phyloP scores from a whole-genome alignment of 2,888 invertebrate species.

The Steromphala cineraria region DNA sequence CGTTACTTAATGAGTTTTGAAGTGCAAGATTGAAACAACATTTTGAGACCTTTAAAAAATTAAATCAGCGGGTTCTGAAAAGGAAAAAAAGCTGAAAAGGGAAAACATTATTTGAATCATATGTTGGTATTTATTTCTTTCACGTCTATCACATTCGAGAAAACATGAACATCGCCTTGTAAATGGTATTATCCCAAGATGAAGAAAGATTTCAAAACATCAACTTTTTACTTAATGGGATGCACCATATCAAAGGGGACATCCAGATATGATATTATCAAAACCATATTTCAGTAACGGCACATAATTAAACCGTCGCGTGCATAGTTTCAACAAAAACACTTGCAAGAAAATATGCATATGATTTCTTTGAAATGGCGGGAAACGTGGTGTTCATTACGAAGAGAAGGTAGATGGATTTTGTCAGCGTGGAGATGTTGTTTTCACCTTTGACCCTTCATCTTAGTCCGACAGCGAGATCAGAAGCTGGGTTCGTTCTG shows the following conservation, averaged over 20 bases:
- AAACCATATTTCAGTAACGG: not conserved
- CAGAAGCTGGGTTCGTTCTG: not conserved
- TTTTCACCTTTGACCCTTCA: not conserved
- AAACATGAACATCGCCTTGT: too few species aligned
- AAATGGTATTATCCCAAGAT: too few species aligned
- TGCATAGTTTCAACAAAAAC: not conserved
- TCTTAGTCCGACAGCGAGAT: not conserved
- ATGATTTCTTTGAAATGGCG: slow-evolving; percentile 2
- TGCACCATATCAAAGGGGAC: not conserved
- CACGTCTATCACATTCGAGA: too few species aligned
- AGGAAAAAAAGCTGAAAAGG: too few species aligned
- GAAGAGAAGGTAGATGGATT: not conserved
- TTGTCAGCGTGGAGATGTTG: not conserved
- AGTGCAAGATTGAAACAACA: too few species aligned
- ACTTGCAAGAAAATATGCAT: not conserved
- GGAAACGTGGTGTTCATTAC: not conserved
- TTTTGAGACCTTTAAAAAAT: too few species aligned
- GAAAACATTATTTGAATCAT: too few species aligned
- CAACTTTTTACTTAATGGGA: not conserved
- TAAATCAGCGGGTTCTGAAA: too few species aligned
- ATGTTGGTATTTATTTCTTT: too few species aligned
- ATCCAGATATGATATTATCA: not conserved
- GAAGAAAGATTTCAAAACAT: not conserved
- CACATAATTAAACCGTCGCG: not conserved
- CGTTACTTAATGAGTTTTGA: too few species aligned